Conservation (phyloP, 1,140 invertebrate genomes). For the Atta cephalotes region DNA sequence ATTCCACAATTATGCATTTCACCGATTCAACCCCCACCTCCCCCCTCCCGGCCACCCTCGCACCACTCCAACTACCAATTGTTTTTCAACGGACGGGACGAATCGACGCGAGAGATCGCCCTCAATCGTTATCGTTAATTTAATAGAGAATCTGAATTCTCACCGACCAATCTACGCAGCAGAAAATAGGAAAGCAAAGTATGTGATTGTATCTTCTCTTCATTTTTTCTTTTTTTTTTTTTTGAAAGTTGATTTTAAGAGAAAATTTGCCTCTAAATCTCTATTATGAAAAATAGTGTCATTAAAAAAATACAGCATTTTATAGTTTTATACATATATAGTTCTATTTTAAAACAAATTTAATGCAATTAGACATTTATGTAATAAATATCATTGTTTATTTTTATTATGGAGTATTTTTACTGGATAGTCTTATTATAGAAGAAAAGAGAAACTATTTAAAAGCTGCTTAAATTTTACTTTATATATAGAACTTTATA, state of each 20-base stretch:
- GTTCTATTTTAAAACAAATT: neutral
- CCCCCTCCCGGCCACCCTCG: neutral
- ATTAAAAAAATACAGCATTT: neutral
- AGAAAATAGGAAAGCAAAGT: neutral
- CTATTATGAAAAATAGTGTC: neutral
- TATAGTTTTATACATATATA: neutral
- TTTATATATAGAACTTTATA: neutral
- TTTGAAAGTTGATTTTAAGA: neutral
- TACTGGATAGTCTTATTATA: neutral
- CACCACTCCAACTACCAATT: neutral
- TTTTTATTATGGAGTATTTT: neutral
- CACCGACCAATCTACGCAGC: neutral
- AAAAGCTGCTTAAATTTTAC: neutral
- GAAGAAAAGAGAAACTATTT: neutral
- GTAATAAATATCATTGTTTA: neutral
- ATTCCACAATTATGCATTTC: slow-evolving; percentile 65
- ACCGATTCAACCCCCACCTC: neutral
- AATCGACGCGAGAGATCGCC: slow-evolving; percentile 18
- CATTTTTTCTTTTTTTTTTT: neutral
- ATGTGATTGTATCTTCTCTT: neutral
- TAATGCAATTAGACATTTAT: neutral
- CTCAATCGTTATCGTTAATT: slow-evolving; percentile 24
- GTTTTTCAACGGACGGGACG: slow-evolving; percentile 18
- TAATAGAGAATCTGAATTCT: neutral
- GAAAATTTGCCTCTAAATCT: neutral